Evolutionary conservation across 2,113 vertebrate species (phyloP).

Genomic region (Philantomba maxwellii): DNA sequence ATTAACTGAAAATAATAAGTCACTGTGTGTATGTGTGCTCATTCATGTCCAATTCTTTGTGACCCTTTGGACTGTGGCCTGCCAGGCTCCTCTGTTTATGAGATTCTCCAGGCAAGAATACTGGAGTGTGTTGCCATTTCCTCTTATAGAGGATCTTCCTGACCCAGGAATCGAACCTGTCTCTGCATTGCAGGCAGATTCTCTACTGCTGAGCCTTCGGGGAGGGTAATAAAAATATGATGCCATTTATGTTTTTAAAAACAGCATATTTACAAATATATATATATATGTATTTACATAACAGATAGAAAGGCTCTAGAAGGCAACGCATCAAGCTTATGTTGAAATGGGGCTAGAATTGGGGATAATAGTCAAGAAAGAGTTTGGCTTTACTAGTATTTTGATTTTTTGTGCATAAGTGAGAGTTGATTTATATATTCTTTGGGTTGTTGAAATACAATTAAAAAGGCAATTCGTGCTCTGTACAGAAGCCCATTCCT

Average conservation of each 20-base stretch:
- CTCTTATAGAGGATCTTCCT: neutral
- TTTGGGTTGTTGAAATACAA: slow-evolving; percentile 6
- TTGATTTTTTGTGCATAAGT: neutral
- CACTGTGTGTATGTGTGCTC: neutral
- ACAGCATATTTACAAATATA: neutral
- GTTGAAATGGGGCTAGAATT: neutral
- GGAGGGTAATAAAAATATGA: neutral
- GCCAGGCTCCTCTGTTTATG: neutral
- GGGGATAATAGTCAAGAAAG: neutral
- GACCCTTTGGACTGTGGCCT: neutral
- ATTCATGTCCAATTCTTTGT: neutral
- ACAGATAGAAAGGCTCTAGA: neutral
- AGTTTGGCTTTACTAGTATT: neutral
- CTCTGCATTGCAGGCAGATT: neutral
- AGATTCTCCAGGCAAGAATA: neutral
- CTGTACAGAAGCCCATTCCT: neutral
- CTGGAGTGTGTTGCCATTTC: neutral
- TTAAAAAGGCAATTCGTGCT: neutral
- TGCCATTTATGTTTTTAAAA: neutral
- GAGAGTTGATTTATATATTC: neutral
- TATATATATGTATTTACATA: neutral
- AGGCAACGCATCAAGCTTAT: neutral
- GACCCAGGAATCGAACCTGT: neutral
- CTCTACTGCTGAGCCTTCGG: neutral
- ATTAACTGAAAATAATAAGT: neutral